Evolutionary conservation across 2,113 vertebrate species (phyloP).

Genomic region (Phainopepla nitens): DNA sequence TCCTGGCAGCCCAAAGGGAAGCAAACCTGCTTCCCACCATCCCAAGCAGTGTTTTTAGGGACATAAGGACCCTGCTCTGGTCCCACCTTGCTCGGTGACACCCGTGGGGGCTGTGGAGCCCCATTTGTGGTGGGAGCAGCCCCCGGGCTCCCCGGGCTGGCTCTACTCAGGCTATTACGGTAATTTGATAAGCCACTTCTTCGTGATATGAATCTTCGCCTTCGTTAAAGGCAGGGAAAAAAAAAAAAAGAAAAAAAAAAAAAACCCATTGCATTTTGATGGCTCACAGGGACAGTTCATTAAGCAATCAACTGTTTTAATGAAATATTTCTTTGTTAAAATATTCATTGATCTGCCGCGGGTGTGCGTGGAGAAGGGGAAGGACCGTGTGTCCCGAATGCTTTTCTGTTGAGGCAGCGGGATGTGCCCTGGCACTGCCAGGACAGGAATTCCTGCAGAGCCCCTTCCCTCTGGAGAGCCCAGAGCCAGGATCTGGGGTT

Average conservation of each 20-base stretch:
- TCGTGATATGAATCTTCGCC: constrained; percentile 65
- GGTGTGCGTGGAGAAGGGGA: constrained; percentile 40
- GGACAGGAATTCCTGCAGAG: neutral
- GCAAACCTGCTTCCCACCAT: neutral
- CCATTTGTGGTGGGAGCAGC: neutral
- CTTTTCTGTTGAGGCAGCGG: neutral
- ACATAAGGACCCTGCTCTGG: neutral
- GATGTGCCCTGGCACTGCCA: constrained; percentile 7
- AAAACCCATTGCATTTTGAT: constrained; percentile 45
- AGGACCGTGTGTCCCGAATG: constrained; percentile 18
- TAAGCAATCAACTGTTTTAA: constrained; percentile 79
- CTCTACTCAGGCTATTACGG: constrained; percentile 73
- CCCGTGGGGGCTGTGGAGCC: fast-evolving
- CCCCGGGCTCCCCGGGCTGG: neutral
- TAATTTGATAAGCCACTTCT: constrained; percentile 69
- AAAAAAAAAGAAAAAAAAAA: neutral
- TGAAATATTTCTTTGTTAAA: constrained; percentile 82
- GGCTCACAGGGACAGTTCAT: constrained; percentile 77
- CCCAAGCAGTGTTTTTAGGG: neutral
- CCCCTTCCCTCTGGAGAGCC: neutral
- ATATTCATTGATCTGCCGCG: constrained; percentile 72
- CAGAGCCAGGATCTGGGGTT: neutral
- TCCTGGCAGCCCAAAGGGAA: neutral
- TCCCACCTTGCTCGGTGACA: neutral
- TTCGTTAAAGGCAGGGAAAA: constrained; percentile 42